Evolutionary conservation across 2,888 invertebrate species (phyloP).

Genomic region (Rhaphigaster nebulosa): DNA sequence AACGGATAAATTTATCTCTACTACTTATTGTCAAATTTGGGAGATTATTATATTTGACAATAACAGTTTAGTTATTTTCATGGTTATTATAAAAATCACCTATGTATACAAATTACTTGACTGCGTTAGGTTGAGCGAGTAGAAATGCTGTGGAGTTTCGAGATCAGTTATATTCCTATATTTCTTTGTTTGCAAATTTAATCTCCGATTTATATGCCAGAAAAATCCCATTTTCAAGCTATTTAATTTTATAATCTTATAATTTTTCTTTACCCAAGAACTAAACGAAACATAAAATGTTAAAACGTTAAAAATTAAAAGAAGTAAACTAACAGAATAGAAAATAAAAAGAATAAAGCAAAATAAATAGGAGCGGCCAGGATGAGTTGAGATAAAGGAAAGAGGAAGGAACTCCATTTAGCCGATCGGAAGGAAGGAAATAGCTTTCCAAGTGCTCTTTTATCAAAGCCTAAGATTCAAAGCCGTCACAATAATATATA

Average conservation of each 20-base stretch:
- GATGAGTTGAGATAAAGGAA: background rate
- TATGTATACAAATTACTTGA: no score
- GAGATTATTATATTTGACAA: no score
- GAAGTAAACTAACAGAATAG: background rate
- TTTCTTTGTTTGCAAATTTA: background rate
- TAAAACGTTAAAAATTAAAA: background rate
- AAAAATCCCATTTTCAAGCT: background rate
- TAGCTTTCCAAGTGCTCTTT: background rate
- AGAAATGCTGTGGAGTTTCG: no score
- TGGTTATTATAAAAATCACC: no score
- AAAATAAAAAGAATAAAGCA: background rate
- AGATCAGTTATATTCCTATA: background rate
- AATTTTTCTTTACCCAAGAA: background rate
- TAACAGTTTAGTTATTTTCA: no score
- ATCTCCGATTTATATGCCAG: background rate
- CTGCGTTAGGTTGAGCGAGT: no score
- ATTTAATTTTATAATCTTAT: no score
- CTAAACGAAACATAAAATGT: background rate
- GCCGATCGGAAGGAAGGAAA: conserved; percentile 39
- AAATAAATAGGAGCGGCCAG: background rate
- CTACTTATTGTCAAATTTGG: no score
- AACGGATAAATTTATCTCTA: no score
- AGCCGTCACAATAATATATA: background rate
- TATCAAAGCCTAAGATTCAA: background rate
- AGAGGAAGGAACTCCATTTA: conserved; percentile 40